A percentile compares a stretch with the other conserved stretches of the same genome.
Evolutionary conservation across 2,797 vertebrate genomes (phyloP).

Genomic region (Perodicticus potto): DNA sequence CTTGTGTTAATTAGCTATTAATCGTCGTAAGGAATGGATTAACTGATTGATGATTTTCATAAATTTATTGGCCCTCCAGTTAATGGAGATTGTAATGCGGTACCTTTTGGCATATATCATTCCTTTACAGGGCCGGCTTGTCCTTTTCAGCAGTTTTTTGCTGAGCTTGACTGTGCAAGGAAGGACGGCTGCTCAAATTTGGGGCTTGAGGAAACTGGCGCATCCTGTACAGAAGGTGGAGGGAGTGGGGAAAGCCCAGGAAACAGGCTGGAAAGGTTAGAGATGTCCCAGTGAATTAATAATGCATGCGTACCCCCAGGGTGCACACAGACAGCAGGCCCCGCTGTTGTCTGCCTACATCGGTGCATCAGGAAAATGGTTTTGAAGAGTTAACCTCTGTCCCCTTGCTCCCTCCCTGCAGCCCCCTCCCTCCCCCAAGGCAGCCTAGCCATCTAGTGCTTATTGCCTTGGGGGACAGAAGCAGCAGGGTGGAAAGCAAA

Average conservation of each 20-base stretch:
- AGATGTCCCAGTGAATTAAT: background rate
- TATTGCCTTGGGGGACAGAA: background rate
- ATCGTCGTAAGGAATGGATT: constrained; percentile 83
- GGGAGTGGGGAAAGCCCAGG: background rate
- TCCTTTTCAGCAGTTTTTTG: background rate
- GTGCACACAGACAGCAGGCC: rapidly evolving
- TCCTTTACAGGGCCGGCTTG: background rate
- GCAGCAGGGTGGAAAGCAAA: background rate
- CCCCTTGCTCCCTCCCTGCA: background rate
- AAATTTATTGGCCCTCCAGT: constrained; percentile 84
- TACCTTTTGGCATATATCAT: constrained; percentile 20
- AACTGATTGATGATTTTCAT: constrained; percentile 85
- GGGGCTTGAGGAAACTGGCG: background rate
- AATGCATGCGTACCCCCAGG: background rate
- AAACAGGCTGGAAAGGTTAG: background rate
- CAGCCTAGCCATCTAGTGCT: background rate
- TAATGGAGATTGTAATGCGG: constrained; percentile 85
- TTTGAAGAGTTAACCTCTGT: background rate
- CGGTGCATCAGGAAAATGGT: background rate
- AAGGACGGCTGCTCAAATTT: background rate
- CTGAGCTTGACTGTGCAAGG: background rate
- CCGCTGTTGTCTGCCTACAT: background rate
- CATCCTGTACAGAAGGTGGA: background rate
- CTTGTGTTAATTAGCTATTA: constrained; percentile 86
- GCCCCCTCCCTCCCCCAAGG: background rate